A percentile compares a stretch with the other conserved stretches of the same genome.
Evolutionary conservation across 2,888 invertebrate genomes (phyloP).

Genomic region (Plebejus melissa): DNA sequence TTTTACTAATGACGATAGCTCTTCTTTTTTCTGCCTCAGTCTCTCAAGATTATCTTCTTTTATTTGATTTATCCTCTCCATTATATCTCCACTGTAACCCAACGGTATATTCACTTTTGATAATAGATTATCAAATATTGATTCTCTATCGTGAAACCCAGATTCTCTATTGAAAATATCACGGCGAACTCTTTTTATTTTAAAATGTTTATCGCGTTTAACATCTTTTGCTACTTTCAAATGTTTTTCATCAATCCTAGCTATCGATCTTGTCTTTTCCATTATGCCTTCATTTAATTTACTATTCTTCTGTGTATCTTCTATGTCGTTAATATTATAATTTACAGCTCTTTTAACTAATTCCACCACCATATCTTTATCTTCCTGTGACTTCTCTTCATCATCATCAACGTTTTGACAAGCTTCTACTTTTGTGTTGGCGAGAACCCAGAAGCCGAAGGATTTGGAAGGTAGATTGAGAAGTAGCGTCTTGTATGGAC

Average conservation of each 20-base stretch:
- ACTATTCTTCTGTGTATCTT: constrained; percentile 30
- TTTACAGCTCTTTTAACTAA: constrained; percentile 45
- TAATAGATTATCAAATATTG: constrained; percentile 27
- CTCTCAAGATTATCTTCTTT: constrained; percentile 30
- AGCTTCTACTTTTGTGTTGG: constrained; percentile 80
- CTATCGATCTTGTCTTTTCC: constrained; percentile 42
- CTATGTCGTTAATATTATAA: constrained; percentile 43
- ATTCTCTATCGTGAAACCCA: constrained; percentile 25
- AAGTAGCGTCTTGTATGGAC: constrained; percentile 74
- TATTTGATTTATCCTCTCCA: constrained; percentile 22
- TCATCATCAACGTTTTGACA: constrained; percentile 58
- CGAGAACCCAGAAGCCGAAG: constrained; percentile 87
- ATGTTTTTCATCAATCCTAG: constrained; percentile 48
- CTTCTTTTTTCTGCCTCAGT: constrained; percentile 25
- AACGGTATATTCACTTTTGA: constrained; percentile 23
- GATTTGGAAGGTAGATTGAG: constrained; percentile 82
- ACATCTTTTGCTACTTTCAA: constrained; percentile 45
- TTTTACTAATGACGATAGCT: constrained; percentile 8
- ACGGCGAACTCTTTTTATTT: constrained; percentile 12
- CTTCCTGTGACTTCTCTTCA: constrained; percentile 35
- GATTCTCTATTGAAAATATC: constrained; percentile 22
- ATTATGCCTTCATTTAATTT: constrained; percentile 24
- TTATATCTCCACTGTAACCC: background rate
- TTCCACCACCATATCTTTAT: constrained; percentile 37
- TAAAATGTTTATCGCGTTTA: constrained; percentile 11